phyloP scores from a whole-genome alignment of 2,113 vertebrate species.

The Leptosomus discolor region DNA sequence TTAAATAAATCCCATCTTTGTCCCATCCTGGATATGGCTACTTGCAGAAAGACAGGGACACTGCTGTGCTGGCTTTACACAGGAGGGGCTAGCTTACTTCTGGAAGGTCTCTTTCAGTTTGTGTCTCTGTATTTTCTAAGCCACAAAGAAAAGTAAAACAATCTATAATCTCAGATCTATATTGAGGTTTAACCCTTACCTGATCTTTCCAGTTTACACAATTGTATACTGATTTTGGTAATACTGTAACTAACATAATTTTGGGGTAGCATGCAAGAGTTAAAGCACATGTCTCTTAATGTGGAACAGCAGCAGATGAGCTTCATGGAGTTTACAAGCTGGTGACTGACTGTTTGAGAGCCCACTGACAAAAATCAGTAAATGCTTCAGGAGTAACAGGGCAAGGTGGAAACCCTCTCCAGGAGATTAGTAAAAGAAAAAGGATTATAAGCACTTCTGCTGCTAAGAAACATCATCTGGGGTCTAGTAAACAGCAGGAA shows the following conservation, averaged over 20 bases:
- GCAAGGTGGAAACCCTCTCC: not conserved
- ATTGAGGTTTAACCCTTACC: not conserved
- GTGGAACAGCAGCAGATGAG: not conserved
- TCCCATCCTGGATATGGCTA: not conserved
- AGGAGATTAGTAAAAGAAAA: not conserved
- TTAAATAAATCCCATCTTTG: not conserved
- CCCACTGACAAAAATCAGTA: not conserved
- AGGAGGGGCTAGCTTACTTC: not conserved
- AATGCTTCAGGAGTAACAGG: not conserved
- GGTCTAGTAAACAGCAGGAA: not conserved
- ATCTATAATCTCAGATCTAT: not conserved
- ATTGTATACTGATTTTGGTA: not conserved
- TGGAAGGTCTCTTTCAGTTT: not conserved
- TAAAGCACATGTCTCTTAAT: not conserved
- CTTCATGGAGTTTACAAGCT: not conserved
- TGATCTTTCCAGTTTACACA: not conserved
- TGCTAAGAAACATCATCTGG: not conserved
- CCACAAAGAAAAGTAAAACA: not conserved
- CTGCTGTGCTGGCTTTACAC: not conserved
- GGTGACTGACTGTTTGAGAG: not conserved
- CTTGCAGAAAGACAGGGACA: not conserved
- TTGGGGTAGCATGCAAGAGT: not conserved
- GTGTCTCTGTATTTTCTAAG: not conserved
- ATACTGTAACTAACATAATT: not conserved
- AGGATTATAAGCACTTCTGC: not conserved